These are phyloP conservation scores for Scolopax rusticola DNA, from an alignment of 2,797 vertebrate species.

Conservation along the genomic window DNA sequence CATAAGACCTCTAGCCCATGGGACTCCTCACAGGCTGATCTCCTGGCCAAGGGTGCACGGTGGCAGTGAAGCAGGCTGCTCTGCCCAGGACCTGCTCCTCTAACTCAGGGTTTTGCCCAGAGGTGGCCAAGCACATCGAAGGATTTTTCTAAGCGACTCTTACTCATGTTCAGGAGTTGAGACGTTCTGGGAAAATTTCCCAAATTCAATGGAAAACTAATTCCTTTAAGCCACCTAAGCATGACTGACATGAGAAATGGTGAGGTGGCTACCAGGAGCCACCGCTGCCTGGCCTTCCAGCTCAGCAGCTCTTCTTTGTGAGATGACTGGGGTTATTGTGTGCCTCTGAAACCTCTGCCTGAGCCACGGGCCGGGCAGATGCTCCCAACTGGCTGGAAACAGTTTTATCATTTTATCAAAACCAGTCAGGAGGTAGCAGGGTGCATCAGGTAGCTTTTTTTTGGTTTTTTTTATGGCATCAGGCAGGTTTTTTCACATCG, in stretches of 20 bases:
- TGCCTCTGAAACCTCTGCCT: neutral
- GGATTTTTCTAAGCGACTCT: neutral
- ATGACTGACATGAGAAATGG: neutral
- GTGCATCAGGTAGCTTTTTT: neutral
- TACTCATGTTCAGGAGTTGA: neutral
- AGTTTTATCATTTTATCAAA: neutral
- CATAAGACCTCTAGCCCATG: neutral
- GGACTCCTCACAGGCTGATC: neutral
- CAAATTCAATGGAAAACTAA: neutral
- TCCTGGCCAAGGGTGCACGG: neutral
- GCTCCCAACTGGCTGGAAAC: neutral
- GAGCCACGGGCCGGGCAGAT: neutral
- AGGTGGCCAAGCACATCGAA: neutral
- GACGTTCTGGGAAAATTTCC: slow-evolving; percentile 13
- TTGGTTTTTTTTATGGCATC: neutral
- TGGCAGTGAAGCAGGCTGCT: neutral
- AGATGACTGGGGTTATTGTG: neutral
- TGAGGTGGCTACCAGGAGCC: neutral
- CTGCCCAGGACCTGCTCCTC: neutral
- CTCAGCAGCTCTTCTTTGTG: neutral
- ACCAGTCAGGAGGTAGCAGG: neutral
- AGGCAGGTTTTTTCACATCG: neutral
- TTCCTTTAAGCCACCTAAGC: slow-evolving; percentile 1
- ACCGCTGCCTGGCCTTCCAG: neutral
- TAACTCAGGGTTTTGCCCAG: neutral